Evolutionary conservation across 2,113 vertebrate genomes (phyloP), one percentile per base, ranked within the genome.

Genomic region (Ciconia maguari): DNA sequence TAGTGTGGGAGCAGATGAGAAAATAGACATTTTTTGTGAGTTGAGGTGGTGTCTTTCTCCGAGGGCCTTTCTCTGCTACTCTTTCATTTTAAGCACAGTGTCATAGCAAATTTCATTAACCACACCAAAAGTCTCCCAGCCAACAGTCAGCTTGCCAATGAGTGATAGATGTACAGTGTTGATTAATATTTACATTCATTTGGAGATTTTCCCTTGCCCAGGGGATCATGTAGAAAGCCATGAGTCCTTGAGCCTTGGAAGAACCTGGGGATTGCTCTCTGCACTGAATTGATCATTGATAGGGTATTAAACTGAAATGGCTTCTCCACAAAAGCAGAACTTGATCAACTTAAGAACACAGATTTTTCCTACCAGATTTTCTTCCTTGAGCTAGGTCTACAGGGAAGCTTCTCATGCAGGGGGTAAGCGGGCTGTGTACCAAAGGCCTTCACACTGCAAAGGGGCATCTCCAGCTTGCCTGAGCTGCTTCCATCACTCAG

Each of bases 401-500:
- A 7, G 52, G 36, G 74, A 91, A 16, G 15, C 11, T 78, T 68
- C 52, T 90, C 41, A 9, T 75, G 78, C 64, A 61, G 48, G 29
- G 89, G 80, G 72, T 66, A 89, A 92, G 65, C 10, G 10, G 80
- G 62, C 83, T 87, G 36, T 26, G 9, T 44, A 94, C 81, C 89
- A 88, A 68, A 82, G 83, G 87, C 84, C 90, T 95, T 76, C 76
- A n/a, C 30, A 66, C 83, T 93, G 95, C 81, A 93, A 8, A 89
- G 94, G 91, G 90, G 94, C 83, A 82, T 89, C 89, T 93, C 87
- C 87, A 85, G 79, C 85, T 96, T 97, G 83, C 51, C 57, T 41
- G 74, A 96, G 79, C 91, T 78, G 60, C 91, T 97, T 93, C 81
- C 86, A 80, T 96, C 95, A 94, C 95, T 94, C 68, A 86, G 89